Base-by-base conservation (phyloP, 1,140 invertebrate genomes). In the Drosophila eugracilis region DNA sequence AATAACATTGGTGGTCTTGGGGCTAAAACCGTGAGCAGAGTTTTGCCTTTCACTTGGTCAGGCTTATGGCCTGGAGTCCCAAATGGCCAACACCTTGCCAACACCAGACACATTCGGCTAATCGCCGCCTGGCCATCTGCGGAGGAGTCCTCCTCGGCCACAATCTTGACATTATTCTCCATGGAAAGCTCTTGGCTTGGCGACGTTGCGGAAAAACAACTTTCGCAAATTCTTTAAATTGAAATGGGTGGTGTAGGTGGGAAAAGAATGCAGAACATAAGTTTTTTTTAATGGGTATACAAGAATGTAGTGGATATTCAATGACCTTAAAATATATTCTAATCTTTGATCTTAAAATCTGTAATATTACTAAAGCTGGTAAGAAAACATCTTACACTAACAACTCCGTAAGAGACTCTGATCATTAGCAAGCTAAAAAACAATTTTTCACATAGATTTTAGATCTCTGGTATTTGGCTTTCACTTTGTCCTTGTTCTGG, bases 1-100 rank as follows among this genome's bases (percentile, higher is more conserved):
- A 60, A 72, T 47, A 48, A 54, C 22, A 19, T 21, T n/a, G 39
- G 37, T 21, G 28, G 39, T 42, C 36, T 28, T n/a, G 36, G 44
- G 80, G 73, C 73, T 58, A 77, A 86, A 86, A 77, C 76, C 83
- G 81, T 85, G 83, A 86, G 80, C 73, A 44, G 15, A 28, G 30
- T 42, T 47, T 54, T 48, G 78, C 81, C 81, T 85, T 85, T 86
- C 81, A 85, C 81, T 88, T 75, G 58, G 52, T 49, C 59, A 50
- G 17, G 24, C 70, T 55, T 45, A 57, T 50, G 71, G 69, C 57
- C 14, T 30, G 37, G 39, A 53, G 42, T 44, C 58, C 17, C 24
- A 48, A 24, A 32, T 28, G 34, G 62, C 54, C 80, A 80, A 60
- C 81, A 86, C 81, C 80, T 84, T 84, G 72, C 81, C 41, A 57